These are phyloP conservation scores for Palythoa caribaeorum DNA, from an alignment of 92 coral and sea anemone species.

Conservation along the genomic window DNA sequence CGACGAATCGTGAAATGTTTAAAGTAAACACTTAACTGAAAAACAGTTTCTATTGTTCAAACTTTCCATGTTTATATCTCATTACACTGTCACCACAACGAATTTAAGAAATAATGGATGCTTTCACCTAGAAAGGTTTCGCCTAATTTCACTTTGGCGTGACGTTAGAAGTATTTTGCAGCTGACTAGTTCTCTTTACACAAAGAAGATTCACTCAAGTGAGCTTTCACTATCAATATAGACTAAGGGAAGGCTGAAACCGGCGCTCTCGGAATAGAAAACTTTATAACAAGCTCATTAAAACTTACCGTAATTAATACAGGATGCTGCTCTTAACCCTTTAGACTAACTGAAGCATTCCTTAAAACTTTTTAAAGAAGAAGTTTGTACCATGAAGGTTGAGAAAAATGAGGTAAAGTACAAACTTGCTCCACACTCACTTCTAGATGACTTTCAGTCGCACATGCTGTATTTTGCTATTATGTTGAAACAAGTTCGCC, in stretches of 20 bases:
- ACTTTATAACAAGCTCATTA: neutral
- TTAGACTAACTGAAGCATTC: neutral
- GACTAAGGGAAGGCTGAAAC: neutral
- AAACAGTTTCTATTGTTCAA: conserved; percentile 47
- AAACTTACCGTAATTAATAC: neutral
- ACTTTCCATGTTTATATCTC: conserved; percentile 38
- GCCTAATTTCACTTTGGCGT: conserved; percentile 44
- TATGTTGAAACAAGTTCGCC: conserved; percentile 21
- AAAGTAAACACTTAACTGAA: conserved; percentile 47
- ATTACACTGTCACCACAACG: conserved; percentile 36
- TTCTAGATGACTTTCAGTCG: neutral
- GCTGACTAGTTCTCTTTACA: neutral
- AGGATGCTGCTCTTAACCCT: neutral
- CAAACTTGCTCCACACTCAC: neutral
- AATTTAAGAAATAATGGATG: conserved; percentile 7
- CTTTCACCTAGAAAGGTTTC: conserved; percentile 25
- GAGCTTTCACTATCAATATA: neutral
- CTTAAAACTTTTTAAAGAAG: neutral
- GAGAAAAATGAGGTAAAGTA: neutral
- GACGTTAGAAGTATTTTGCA: neutral
- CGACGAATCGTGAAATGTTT: conserved; percentile 53
- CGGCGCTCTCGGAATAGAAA: neutral
- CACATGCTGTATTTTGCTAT: neutral
- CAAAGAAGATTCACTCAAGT: neutral
- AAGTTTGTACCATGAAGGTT: neutral